Evolutionary conservation across 2,113 vertebrate species (phyloP), one percentile per base, ranked within the genome.

Genomic region (Peromyscus maniculatus): DNA sequence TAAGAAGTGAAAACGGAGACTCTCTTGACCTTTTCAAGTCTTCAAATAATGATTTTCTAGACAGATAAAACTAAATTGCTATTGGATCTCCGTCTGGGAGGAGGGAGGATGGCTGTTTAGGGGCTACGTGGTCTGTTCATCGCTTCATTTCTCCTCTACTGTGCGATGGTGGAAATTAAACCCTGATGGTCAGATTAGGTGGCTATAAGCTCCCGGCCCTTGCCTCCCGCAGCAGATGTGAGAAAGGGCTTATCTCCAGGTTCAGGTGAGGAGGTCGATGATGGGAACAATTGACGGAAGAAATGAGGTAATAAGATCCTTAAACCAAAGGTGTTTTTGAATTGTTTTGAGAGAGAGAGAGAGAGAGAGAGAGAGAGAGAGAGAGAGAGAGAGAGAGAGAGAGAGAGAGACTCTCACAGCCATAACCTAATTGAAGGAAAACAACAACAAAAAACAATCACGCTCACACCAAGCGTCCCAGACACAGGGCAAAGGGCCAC

Each of bases 11-110:
- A 95, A 83, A 69, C 62, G 62, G 69, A 31, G 97, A 96, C 71
- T 98, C 88, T 89, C 72, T 87, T 96, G 89, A 95, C 97, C 94
- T 98, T 97, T 98, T 96, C 96, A 92, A 97, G 89, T 97, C 97
- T 94, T 97, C 77, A 97, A 78, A 78, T 93, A 93, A 89, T 95
- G 96, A 97, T 95, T 96, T 98, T 97, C 71, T 89, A 91, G 96
- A 87, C 57, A 97, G 95, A 89, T 97, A 97, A 97, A 92, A 66
- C 93, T 97, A 96, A 84, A 92, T 67, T 97, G 96, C 57, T 92
- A 96, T 91, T 91, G 97, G 96, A 95, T 84, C 87, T 96, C 11
- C n/a, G 28, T 31, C 91, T 31, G 43, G 80, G 96, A 97, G 90
- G 71, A 28, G 92, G 95, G 97, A 75, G 28, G 87, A 57, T 89